A percentile compares a stretch with the other conserved stretches of the same genome.
Evolutionary conservation across 2,797 vertebrate genomes (phyloP).

Genomic region (Odontamblyopus rebecca): DNA sequence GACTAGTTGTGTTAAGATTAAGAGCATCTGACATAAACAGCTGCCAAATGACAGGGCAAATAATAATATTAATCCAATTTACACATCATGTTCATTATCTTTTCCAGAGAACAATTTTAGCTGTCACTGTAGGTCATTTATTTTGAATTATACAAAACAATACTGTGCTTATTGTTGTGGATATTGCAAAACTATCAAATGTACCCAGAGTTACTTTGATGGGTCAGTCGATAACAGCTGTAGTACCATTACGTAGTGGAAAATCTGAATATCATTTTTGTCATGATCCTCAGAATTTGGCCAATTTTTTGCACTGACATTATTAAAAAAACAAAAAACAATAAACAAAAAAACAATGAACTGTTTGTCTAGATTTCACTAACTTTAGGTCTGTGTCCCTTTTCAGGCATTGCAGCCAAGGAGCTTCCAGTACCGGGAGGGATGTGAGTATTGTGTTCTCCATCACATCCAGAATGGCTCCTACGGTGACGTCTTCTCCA

Average conservation of each 20-base stretch:
- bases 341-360: not conserved
- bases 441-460: slow-evolving; percentile 82
- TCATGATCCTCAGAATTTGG: not conserved
- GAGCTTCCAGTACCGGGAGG: slow-evolving; percentile 84
- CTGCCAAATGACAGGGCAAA: not conserved
- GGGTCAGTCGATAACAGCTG: not conserved
- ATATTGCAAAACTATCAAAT: not conserved
- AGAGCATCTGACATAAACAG: not conserved
- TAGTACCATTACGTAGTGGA: not conserved
- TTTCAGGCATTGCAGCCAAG: slow-evolving; percentile 82
- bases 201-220: not conserved
- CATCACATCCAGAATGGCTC: slow-evolving; percentile 88
- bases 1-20: not conserved
- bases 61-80: not conserved
- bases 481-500: slow-evolving; percentile 91
- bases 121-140: not conserved
- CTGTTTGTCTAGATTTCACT: not conserved
- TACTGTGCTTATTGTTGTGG: not conserved
- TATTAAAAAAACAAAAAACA: not conserved
- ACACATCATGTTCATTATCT: not conserved
- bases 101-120: not conserved
- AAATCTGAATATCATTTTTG: not conserved
- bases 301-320: not conserved
- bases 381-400: not conserved
- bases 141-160: not conserved